Base-by-base conservation (phyloP, 2,797 vertebrate species). In the Mallotus villosus region DNA sequence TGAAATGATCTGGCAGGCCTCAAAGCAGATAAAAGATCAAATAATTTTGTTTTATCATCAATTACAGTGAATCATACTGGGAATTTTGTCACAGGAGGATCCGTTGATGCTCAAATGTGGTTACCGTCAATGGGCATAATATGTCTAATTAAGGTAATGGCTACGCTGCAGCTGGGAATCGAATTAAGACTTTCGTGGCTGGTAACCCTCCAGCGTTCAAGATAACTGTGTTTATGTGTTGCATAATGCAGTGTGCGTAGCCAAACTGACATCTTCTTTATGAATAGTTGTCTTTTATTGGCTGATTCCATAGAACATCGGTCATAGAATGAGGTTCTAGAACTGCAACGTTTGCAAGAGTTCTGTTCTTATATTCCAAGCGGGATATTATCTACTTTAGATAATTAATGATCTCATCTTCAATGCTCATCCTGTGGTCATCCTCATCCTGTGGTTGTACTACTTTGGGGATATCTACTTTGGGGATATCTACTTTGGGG, bases 21-120 rank as follows among this genome's bases (percentile, higher is more conserved):
- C 34, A 79, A 74, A 83, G 73, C 29, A 25, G 55, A 84, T 85
- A 60, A 73, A 72, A 71, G 68, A 77, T 61, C 17, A 63, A 80
- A 49, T 76, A 69, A 76, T 76, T 71, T 51, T 27, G 11, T 72
- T 70, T 55, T 7, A n/a, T 53, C 51, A 53, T 17, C 51, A 53
- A 5, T 53, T n/a, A 53, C 1, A 12, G 37, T 53, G 74, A 79
- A 76, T 83, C 57, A 41, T 67, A 72, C 60, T 78, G 67, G 69
- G 67, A 65, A 32, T 32, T 32, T 70, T 72, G 70, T 69, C 75
- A 32, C 19, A 57, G 63, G 73, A 64, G n/a, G 67, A 63, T 63
- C 62, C 62, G 21, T n/a, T 46, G 16, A 46, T 37, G 12, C 14
- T 66, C 6, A 66, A 46, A 49, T 49, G 4, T 49, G 41, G 3